Percentiles rank a stretch among this genome's conserved stretches.
phyloP scores from a whole-genome alignment of 2,797 vertebrate species.

The Eremophila alpestris region DNA sequence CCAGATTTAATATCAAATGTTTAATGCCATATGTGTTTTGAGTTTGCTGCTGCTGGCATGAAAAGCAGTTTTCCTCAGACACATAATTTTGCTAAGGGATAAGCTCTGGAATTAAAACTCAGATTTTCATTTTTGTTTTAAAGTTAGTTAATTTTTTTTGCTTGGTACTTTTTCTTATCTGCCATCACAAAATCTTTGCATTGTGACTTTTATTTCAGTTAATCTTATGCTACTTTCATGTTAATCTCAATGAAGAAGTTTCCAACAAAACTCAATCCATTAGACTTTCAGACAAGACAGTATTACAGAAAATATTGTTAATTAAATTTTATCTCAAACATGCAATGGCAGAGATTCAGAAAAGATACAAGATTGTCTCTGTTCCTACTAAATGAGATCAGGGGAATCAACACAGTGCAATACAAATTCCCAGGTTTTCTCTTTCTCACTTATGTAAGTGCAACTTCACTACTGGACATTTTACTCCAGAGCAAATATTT shows the following conservation, averaged over 20 bases:
- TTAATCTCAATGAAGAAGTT: background rate
- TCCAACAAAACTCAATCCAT: background rate
- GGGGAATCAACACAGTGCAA: background rate
- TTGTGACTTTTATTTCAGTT: background rate
- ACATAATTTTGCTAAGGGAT: background rate
- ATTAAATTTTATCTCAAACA: background rate
- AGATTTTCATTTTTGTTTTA: background rate
- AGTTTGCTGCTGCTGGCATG: background rate
- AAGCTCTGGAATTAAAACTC: background rate
- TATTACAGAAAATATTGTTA: background rate
- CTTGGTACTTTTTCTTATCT: background rate
- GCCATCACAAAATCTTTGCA: background rate
- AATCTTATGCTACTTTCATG: background rate
- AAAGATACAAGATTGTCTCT: background rate
- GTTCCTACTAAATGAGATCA: background rate
- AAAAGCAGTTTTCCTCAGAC: background rate
- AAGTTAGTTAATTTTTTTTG: background rate
- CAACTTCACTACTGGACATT: background rate
- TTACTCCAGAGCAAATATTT: background rate
- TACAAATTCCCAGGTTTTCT: background rate
- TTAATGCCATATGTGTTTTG: background rate
- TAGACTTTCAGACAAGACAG: background rate
- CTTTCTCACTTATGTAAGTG: background rate
- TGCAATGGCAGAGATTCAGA: background rate
- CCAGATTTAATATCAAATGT: background rate